A percentile compares a stretch with the other conserved stretches of the same genome.
phyloP scores from a whole-genome alignment of 2,888 invertebrate genomes.

The Sturmia bella region DNA sequence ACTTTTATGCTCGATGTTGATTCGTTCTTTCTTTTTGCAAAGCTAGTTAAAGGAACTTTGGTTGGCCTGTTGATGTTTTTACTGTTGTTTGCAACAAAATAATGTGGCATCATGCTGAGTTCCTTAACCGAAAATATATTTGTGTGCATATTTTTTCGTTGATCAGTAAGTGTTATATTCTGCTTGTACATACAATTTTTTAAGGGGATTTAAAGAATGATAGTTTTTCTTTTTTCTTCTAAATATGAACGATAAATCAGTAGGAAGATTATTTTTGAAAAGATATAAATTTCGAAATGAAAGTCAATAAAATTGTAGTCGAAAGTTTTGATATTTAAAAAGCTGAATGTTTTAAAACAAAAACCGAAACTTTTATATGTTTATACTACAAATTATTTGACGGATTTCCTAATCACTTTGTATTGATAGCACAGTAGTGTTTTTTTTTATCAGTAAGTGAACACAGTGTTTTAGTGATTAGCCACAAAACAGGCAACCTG shows the following conservation, averaged over 20 bases:
- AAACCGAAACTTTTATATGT: too few relatives aligned
- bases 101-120: conserved; percentile 79
- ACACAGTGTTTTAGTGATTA: too few relatives aligned
- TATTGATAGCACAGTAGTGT: too few relatives aligned
- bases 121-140: conserved; percentile 42
- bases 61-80: conserved; percentile 52
- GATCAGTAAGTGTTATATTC: conserved; percentile 36
- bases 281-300: too few relatives aligned
- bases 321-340: too few relatives aligned
- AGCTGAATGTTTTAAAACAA: too few relatives aligned
- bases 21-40: conserved; percentile 8
- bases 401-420: too few relatives aligned
- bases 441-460: too few relatives aligned
- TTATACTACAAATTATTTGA: too few relatives aligned
- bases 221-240: background rate
- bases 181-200: conserved; percentile 34
- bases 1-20: conserved; percentile 15
- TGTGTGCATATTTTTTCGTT: background rate
- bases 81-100: conserved; percentile 62
- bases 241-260: conserved; percentile 51
- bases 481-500: too few relatives aligned
- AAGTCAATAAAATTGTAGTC: too few relatives aligned
- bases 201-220: background rate
- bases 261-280: too few relatives aligned
- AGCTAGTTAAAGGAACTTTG: conserved; percentile 53